Base-by-base conservation (phyloP, 2,113 vertebrate species). In the Mixornis gularis region DNA sequence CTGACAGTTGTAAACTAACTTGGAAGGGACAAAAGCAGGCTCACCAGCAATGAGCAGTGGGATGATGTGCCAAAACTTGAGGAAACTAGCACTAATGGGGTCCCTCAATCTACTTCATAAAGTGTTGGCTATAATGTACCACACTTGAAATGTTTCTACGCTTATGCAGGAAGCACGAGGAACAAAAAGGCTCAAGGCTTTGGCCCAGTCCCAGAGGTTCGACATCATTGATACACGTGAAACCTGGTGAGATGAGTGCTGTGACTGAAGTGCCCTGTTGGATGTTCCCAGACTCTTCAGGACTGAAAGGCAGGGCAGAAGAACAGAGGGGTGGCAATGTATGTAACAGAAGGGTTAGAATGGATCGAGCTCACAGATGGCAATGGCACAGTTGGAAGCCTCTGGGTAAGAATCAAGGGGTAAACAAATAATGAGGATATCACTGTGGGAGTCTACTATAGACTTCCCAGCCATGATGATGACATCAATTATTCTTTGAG, bases 391-490 rank as follows among this genome's bases (percentile, higher is more conserved):
- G 16, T 12, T 79, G 16, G 9, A 6, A 78, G 9, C 9, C 49
- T 24, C 25, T 41, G 3, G 3, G 1, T 24, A 12, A 53, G 32
- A 53, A 64, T 53, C 32, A 36, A 65, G 15, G 32, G 3, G 26
- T 7, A 30, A 79, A 44, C 3, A 36, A 44, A 65, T 44, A 36
- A 44, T 44, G 19, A 36, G 12, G 32, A 44, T 44, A 12, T 43
- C 59, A 29, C 38, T 10, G 9, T 36, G 20, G 6, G n/a, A 55
- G 17, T 25, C 24, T 59, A 14, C 6, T 46, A 30, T 14, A 59
- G n/a, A 24, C 20, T 9, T 43, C 20, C 25, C 13, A 55, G 20
- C 15, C 32, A 36, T 30, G 9, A 65, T 0, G 0, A 36, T 12
- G 15, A 36, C 32, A 24, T 36, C 32, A 44, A 55, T 44, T 44